Base-by-base conservation (phyloP, 2,113 vertebrate species). In the Labeo catla region DNA sequence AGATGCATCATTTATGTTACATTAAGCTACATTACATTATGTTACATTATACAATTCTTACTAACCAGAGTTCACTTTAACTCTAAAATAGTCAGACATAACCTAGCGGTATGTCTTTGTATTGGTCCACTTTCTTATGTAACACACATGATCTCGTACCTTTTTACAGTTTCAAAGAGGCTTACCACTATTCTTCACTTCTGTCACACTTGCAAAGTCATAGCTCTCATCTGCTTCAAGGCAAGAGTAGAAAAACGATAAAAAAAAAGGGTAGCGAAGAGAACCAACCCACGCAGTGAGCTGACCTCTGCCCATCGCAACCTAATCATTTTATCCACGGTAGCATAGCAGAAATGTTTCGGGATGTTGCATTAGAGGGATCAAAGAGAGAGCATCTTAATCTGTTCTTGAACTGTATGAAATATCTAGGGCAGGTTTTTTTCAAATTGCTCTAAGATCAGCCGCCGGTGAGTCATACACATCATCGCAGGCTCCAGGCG, bases 301-400 rank as follows among this genome's bases (percentile, higher is more conserved):
- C 85, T 89, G 84, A 90, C 90, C 83, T 76, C 65, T 88, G 88
- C 61, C 68, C 49, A 57, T 52, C 7, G 28, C 87, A 89, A 54
- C 74, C 70, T 85, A 86, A 90, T 90, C 73, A 39, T 86, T 54
- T 88, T 80, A 82, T 59, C 77, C 81, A 70, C 21, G 57, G 80
- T 34, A 39, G 76, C 11, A 61, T 50, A 88, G 54, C 80, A 86
- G 85, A 86, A 87, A 89, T 78, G 19, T 59, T 84, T 77, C 57
- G 15, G 21, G 74, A 87, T 86, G 87, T 89, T 87, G 84, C 84
- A 88, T 89, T 91, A 89, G 86, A 87, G 36, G 81, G 92, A 93
- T 93, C 87, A 93, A 89, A 89, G 86, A 45, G 1, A 84, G 78
- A 74, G 65, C 63, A 8, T 90, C 85, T 78, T 88, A 91, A 91